Percentiles rank a stretch among this genome's conserved stretches.
phyloP scores from a whole-genome alignment of 2,113 vertebrate genomes.

The Bubo blakistoni region DNA sequence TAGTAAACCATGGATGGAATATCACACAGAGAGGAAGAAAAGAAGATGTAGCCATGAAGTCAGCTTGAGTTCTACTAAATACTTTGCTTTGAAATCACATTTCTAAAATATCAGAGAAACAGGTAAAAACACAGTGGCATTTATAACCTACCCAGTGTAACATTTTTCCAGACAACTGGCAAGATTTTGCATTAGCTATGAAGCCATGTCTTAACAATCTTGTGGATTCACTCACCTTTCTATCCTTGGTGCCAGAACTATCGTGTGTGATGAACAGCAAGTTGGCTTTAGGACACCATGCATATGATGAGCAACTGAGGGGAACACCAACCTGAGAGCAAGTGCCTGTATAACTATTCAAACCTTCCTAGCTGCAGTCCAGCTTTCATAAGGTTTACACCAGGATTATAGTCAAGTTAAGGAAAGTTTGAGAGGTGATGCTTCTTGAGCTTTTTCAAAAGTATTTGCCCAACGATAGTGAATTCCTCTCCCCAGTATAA shows the following conservation, averaged over 20 bases:
- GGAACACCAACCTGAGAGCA: fast-evolving
- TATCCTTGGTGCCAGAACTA: background rate
- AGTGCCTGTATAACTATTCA: background rate
- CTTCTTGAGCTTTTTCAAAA: background rate
- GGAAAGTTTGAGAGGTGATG: background rate
- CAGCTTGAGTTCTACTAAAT: background rate
- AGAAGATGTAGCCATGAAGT: background rate
- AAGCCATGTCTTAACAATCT: background rate
- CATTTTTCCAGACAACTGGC: background rate
- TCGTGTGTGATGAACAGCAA: background rate
- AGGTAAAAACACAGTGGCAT: background rate
- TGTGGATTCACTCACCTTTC: background rate
- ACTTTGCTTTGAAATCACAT: background rate
- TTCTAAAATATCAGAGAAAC: background rate
- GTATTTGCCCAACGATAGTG: background rate
- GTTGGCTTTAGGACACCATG: background rate
- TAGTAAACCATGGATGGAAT: background rate
- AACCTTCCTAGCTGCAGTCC: background rate
- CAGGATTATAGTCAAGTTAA: background rate
- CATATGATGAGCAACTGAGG: background rate
- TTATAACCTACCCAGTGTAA: conserved; percentile 4
- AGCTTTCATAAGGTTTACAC: background rate
- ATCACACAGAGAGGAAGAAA: background rate
- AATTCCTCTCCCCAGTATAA: background rate
- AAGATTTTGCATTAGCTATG: background rate